Conservation (phyloP, 1,140 invertebrate species). For the Hylaeus anthracinus region DNA sequence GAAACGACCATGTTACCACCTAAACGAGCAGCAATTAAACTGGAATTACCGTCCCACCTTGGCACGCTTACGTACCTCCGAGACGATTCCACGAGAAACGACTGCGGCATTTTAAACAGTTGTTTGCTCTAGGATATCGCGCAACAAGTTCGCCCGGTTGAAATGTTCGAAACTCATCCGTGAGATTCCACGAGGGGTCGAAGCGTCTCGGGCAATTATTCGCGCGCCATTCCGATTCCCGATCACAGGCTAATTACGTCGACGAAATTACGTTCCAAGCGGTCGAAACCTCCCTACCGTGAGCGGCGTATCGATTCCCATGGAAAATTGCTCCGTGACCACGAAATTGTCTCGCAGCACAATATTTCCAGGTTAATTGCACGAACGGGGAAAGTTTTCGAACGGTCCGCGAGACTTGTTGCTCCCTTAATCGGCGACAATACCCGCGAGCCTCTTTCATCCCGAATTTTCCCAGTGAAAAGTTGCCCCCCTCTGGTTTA, state of each 20-base stretch:
- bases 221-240: not conserved
- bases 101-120: conserved; percentile 23
- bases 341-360: not conserved
- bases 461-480: not conserved
- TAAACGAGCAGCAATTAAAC: too few relatives aligned
- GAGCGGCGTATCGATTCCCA: too few relatives aligned
- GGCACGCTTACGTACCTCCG: too few relatives aligned
- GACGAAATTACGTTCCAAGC: not conserved
- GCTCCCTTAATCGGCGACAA: conserved; percentile 6
- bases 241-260: not conserved
- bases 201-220: not conserved
- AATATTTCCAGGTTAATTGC: not conserved
- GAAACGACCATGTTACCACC: too few relatives aligned
- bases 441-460: not conserved
- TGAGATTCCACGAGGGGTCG: not conserved
- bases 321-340: not conserved
- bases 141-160: conserved; percentile 24
- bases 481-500: not conserved
- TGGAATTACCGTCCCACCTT: too few relatives aligned
- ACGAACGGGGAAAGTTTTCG: not conserved
- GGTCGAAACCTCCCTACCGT: not conserved
- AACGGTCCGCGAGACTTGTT: conserved; percentile 8
- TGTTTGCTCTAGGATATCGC: not conserved
- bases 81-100: too few relatives aligned
- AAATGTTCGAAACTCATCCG: not conserved